These are phyloP conservation scores for Scelioninae gen. 1 DNA, from an alignment of 2,888 invertebrate genomes.

Conservation along the genomic window DNA sequence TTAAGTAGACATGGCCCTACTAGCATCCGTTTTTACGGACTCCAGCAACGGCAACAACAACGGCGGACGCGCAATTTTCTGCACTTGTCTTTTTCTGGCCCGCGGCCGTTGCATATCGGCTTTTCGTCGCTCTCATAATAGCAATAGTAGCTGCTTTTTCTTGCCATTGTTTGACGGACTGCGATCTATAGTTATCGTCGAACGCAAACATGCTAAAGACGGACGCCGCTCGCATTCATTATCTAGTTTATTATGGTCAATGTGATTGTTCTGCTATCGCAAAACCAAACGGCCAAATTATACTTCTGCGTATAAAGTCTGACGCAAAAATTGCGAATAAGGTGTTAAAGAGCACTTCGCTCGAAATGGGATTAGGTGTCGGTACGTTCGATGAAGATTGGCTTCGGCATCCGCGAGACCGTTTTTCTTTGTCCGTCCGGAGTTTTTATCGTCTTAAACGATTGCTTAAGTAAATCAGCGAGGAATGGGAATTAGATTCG, in stretches of 20 bases:
- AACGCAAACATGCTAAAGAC: slow-evolving; percentile 41
- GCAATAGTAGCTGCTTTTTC: slow-evolving; percentile 59
- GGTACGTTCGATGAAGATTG: slow-evolving; percentile 34
- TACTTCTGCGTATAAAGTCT: slow-evolving; percentile 45
- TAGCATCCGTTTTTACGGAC: slow-evolving; percentile 65
- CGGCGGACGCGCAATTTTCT: slow-evolving; percentile 79
- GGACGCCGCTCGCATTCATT: slow-evolving; percentile 54
- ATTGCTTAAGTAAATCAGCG: slow-evolving; percentile 39
- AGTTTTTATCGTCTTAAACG: slow-evolving; percentile 25
- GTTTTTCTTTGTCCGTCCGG: slow-evolving; percentile 30
- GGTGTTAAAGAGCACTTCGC: slow-evolving; percentile 59
- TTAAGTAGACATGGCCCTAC: slow-evolving; percentile 81
- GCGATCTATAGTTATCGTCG: slow-evolving; percentile 31
- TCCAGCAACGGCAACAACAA: slow-evolving; percentile 36
- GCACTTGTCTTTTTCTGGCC: slow-evolving; percentile 74
- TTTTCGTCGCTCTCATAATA: slow-evolving; percentile 44
- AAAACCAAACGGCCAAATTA: slow-evolving; percentile 45
- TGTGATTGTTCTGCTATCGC: slow-evolving; percentile 43
- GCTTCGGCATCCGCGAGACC: too few relatives aligned
- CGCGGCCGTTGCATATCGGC: slow-evolving; percentile 36
- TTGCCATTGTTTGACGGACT: slow-evolving; percentile 46
- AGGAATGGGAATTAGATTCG: slow-evolving; percentile 11
- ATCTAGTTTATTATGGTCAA: slow-evolving; percentile 64
- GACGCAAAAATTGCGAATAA: slow-evolving; percentile 41
- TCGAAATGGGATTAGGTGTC: slow-evolving; percentile 48